These are phyloP conservation scores for Austrofundulus limnaeus DNA, from an alignment of 2,113 vertebrate genomes.

Conservation along the genomic window DNA sequence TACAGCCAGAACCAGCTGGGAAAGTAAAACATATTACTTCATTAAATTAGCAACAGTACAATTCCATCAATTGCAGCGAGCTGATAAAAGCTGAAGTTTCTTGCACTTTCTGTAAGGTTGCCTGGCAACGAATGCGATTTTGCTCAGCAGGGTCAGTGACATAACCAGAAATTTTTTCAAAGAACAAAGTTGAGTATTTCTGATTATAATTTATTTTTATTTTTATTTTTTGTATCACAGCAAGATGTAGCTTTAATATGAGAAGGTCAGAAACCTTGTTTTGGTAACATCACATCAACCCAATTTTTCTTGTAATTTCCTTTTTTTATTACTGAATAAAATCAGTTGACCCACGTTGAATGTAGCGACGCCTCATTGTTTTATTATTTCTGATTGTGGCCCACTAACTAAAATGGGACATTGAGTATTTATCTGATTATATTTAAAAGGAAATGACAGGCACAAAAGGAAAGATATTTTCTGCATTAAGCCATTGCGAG, in stretches of 20 bases:
- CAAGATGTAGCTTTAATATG: background rate
- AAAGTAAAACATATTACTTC: background rate
- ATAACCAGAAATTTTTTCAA: background rate
- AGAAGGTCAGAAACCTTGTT: background rate
- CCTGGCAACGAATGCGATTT: conserved; percentile 25
- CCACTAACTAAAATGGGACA: background rate
- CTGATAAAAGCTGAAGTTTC: background rate
- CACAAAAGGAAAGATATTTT: too few species aligned
- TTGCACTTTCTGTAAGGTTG: conserved; percentile 20
- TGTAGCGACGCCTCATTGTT: background rate
- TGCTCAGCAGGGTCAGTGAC: background rate
- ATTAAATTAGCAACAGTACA: conserved; percentile 10
- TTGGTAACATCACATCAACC: background rate
- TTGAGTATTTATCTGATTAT: background rate
- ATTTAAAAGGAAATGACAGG: background rate
- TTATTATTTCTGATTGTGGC: background rate
- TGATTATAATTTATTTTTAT: too few species aligned
- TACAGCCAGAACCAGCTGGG: background rate
- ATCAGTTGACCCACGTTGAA: too few species aligned
- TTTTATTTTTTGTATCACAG: background rate
- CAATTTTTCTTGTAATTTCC: too few species aligned
- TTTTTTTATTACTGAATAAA: background rate
- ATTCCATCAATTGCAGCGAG: background rate
- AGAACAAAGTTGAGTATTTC: background rate
- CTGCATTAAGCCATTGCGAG: too few species aligned